Conservation (phyloP, 2,797 vertebrate genomes). For the Diglossa cyanea region DNA sequence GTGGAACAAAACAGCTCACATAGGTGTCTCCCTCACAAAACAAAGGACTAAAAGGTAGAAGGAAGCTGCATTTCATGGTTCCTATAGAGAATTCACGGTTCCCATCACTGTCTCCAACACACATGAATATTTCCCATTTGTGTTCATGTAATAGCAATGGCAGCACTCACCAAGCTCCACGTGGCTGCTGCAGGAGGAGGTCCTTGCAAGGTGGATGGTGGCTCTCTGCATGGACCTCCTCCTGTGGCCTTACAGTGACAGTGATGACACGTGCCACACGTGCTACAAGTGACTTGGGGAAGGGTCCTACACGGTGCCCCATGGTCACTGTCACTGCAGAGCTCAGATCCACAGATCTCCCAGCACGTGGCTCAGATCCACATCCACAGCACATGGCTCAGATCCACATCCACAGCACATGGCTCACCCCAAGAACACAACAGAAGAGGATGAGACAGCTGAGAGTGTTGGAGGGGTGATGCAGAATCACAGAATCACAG, state of each 20-base stretch:
- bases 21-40: not conserved
- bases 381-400: rapidly evolving
- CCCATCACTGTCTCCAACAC: not conserved
- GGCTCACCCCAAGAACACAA: rapidly evolving
- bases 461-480: not conserved
- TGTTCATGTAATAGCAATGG: rapidly evolving
- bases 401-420: not conserved
- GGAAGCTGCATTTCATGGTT: not conserved
- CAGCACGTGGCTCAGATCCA: rapidly evolving
- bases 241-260: not conserved
- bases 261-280: rapidly evolving
- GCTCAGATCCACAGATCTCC: not conserved
- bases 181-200: not conserved
- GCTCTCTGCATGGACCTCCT: not conserved
- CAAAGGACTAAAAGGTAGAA: not conserved
- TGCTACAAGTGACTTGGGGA: not conserved
- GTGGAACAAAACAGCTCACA: not conserved
- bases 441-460: not conserved
- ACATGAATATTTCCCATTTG: not conserved
- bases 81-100: not conserved
- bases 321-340: not conserved
- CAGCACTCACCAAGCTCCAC: not conserved
- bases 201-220: not conserved
- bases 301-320: rapidly evolving
- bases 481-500: not conserved